Percentiles rank a stretch among this genome's conserved stretches.
phyloP scores from a whole-genome alignment of 2,113 vertebrate genomes.

The Neotoma lepida region DNA sequence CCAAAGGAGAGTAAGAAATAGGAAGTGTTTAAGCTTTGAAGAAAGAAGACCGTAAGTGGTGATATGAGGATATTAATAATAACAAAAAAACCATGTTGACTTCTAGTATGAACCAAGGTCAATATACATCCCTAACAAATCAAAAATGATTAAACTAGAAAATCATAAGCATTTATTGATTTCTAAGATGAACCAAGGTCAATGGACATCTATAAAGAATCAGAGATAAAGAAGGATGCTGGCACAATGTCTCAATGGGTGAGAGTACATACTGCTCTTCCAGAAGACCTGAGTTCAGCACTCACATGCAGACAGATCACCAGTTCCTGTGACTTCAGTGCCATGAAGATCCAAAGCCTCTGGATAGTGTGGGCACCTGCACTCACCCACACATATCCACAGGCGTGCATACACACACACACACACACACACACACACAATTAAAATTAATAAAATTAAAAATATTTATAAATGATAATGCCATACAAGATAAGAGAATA shows the following conservation, averaged over 20 bases:
- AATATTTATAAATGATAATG: neutral
- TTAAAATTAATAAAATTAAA: neutral
- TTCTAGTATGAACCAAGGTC: neutral
- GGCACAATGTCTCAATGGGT: neutral
- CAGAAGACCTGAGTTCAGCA: neutral
- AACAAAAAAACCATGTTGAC: conserved; percentile 13
- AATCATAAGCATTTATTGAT: neutral
- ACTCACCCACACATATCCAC: neutral
- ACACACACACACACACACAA: neutral
- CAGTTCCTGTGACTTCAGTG: neutral
- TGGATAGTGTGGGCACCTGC: neutral
- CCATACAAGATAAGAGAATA: neutral
- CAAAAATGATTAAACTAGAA: neutral
- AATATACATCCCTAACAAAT: neutral
- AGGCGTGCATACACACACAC: neutral
- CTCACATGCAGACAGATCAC: neutral
- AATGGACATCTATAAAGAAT: neutral
- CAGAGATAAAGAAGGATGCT: neutral
- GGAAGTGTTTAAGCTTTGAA: neutral
- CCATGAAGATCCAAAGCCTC: neutral
- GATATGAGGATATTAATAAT: neutral
- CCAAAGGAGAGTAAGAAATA: neutral
- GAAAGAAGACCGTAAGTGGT: neutral
- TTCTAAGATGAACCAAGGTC: neutral
- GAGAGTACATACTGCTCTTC: neutral